Conservation (phyloP, 1,140 invertebrate genomes). For the Grapholita molesta region DNA sequence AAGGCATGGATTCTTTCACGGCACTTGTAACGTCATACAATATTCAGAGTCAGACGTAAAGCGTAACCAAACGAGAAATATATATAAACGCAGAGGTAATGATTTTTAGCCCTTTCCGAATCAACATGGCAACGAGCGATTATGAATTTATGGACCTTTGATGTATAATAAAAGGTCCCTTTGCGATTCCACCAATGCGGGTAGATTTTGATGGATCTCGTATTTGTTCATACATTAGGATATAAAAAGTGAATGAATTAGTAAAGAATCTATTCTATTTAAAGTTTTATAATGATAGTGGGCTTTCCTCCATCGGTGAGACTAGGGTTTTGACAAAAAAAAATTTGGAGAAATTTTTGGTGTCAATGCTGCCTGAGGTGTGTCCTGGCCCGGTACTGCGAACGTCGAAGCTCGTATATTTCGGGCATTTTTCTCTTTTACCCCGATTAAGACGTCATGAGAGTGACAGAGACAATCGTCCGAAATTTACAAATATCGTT, state of each 20-base stretch:
- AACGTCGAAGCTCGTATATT: too few relatives aligned
- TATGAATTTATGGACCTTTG: slow-evolving; percentile 10
- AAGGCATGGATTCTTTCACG: neutral
- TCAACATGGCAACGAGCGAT: neutral
- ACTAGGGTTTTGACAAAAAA: too few relatives aligned
- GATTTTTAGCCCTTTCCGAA: neutral
- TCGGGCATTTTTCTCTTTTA: too few relatives aligned
- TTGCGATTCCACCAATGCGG: slow-evolving; percentile 10
- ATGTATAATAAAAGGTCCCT: slow-evolving; percentile 12
- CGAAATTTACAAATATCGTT: too few relatives aligned
- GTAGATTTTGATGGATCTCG: neutral
- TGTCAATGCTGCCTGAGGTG: too few relatives aligned
- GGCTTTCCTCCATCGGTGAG: too few relatives aligned
- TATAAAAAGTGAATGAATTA: neutral
- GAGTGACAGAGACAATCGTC: too few relatives aligned
- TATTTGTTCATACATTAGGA: neutral
- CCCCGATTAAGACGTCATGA: too few relatives aligned
- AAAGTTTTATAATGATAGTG: too few relatives aligned
- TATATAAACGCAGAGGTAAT: neutral
- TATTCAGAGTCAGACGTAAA: neutral
- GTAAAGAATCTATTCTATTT: neutral
- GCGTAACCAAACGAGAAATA: neutral
- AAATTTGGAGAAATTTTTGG: too few relatives aligned
- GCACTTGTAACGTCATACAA: neutral
- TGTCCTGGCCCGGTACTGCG: too few relatives aligned